Percentiles rank a stretch among this genome's conserved stretches.
phyloP scores from a whole-genome alignment of 1,140 invertebrate species.

The Cyphomyrmex costatus region DNA sequence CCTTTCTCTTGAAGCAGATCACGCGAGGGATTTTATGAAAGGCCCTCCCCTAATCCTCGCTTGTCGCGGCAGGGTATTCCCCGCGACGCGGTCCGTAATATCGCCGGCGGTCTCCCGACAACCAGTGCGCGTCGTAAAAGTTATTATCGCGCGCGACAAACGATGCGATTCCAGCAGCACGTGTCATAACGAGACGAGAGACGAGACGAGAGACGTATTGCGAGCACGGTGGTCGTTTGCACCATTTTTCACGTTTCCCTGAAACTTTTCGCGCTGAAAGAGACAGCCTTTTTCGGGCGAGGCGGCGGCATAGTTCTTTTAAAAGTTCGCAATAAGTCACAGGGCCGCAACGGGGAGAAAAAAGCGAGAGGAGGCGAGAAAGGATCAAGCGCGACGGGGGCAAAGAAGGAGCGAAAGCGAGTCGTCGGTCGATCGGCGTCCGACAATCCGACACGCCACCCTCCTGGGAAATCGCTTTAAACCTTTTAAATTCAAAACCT shows the following conservation, averaged over 20 bases:
- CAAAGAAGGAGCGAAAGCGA: constrained; percentile 44
- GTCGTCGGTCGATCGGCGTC: constrained; percentile 75
- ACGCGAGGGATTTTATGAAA: constrained; percentile 66
- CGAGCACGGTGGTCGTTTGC: background rate
- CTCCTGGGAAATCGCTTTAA: constrained; percentile 86
- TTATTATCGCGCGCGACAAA: constrained; percentile 68
- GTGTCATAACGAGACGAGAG: constrained; percentile 16
- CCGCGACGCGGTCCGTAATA: constrained; percentile 58
- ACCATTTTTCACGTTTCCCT: constrained; percentile 64
- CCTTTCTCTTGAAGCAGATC: constrained; percentile 54
- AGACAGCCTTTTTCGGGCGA: background rate
- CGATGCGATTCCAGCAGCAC: constrained; percentile 50
- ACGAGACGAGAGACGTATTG: constrained; percentile 36
- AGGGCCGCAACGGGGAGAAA: constrained; percentile 25
- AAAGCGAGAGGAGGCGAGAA: constrained; percentile 43
- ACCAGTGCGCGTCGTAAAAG: constrained; percentile 71
- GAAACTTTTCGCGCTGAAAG: constrained; percentile 48
- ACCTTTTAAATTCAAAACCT: constrained; percentile 85
- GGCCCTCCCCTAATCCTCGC: constrained; percentile 55
- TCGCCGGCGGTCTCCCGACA: constrained; percentile 14
- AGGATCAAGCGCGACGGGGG: constrained; percentile 32
- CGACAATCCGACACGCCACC: constrained; percentile 80
- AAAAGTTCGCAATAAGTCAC: constrained; percentile 77
- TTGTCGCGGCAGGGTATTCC: constrained; percentile 30
- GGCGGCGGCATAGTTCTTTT: constrained; percentile 34